Percentiles rank a stretch among this genome's conserved stretches.
Conservation (phyloP, 1,140 invertebrate genomes). For the Stenopsyche tienmushanensis region DNA sequence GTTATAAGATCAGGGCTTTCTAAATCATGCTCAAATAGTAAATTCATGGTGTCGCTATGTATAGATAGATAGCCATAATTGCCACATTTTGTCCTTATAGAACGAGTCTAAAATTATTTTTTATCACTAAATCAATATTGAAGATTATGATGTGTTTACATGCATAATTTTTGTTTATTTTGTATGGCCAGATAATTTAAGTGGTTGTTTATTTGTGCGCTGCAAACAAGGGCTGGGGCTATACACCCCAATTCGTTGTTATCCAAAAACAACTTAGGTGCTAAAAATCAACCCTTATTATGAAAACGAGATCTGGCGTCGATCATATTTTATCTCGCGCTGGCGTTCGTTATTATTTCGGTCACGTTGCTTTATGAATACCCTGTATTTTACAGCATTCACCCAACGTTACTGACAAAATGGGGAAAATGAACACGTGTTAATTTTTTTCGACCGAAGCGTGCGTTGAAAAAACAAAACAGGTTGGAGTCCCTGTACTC, state of each 20-base stretch:
- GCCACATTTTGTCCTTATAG: no score
- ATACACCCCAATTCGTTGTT: background rate
- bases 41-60: no score
- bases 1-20: no score
- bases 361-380: background rate
- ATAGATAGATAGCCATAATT: no score
- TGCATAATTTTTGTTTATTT: no score
- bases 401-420: constrained; percentile 33
- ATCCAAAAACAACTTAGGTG: no score
- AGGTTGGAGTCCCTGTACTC: constrained; percentile 31
- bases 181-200: background rate
- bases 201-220: background rate
- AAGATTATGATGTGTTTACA: no score
- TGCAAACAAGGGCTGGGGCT: background rate
- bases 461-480: constrained; percentile 38
- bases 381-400: background rate
- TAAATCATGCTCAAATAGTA: no score
- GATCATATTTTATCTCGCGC: no score
- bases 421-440: constrained; percentile 39
- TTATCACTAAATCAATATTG: no score
- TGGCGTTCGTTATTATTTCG: no score
- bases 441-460: constrained; percentile 32
- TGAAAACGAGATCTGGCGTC: constrained; percentile 5
- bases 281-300: constrained; percentile 1
- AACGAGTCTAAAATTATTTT: no score